Base-by-base conservation (phyloP, 2,797 vertebrate species). In the Chiroxiphia lanceolata region DNA sequence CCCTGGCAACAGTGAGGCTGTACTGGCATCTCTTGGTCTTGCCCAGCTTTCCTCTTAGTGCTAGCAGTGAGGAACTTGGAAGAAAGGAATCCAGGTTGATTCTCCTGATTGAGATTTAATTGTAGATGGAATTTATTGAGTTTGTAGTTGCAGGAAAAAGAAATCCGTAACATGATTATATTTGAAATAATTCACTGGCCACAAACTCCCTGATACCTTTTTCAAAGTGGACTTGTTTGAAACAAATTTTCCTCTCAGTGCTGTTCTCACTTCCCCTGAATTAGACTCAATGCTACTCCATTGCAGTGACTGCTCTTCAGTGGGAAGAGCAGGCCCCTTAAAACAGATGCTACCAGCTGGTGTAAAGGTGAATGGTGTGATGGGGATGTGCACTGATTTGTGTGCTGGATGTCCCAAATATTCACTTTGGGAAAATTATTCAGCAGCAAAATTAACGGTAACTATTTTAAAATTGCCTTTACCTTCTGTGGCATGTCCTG, bases 391-490 rank as follows among this genome's bases (percentile, higher is more conserved):
- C 80, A 63, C 93, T 82, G 92, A 54, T 82, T 87, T 82, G 23
- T 72, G 72, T 63, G 74, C 88, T 90, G 83, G 54, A 63, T 94
- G 96, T 74, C 96, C 96, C 90, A 40, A 56, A 50, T 97, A 89
- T 68, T 84, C 94, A 93, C 76, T 87, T 10, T 74, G 81, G 88
- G 80, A 94, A 96, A 95, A 68, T 95, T n/a, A 79, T 70, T 89
- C 86, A 77, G 93, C 77, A 84, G 88, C 21, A n/a, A 95, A 94
- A 94, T 96, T 81, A 94, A 69, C 5, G 36, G 27, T 70, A 92
- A 89, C 96, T 95, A 95, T 97, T 97, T 95, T 84, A 96, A 77
- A 96, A 92, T 82, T 82, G 83, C 70, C 83, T 95, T 92, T 84
- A 96, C 88, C 83, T 97, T 97, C 90, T 92, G 87, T 82, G 88